Evolutionary conservation across 1,140 invertebrate species (phyloP).

Genomic region (Drosophila subobscura): DNA sequence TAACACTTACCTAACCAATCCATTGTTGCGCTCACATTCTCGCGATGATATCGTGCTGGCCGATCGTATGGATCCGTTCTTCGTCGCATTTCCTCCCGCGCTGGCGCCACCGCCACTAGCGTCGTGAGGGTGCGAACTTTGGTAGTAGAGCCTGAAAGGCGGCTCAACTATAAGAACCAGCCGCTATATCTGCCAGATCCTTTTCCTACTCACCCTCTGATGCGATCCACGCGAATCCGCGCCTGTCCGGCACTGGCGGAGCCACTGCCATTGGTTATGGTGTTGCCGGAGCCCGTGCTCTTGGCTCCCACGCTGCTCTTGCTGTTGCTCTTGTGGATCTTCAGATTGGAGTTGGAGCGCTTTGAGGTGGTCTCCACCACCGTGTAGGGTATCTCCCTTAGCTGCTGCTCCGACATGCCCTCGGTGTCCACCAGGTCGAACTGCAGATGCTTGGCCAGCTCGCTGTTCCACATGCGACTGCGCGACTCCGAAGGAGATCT

Average conservation of each 20-base stretch:
- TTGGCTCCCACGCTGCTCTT: constrained; percentile 80
- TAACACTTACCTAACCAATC: constrained; percentile 69
- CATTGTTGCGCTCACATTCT: constrained; percentile 78
- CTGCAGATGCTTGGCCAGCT: constrained; percentile 92
- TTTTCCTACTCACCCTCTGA: constrained; percentile 68
- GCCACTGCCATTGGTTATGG: constrained; percentile 75
- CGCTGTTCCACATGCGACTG: constrained; percentile 87
- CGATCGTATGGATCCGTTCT: constrained; percentile 81
- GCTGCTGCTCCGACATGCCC: constrained; percentile 94
- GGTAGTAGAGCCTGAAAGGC: constrained; percentile 77
- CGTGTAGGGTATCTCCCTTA: constrained; percentile 96
- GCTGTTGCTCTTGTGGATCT: constrained; percentile 83
- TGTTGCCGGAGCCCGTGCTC: constrained; percentile 80
- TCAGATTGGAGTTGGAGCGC: constrained; percentile 75
- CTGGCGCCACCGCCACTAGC: constrained; percentile 47
- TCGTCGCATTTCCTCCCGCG: constrained; percentile 57
- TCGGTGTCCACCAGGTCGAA: constrained; percentile 94
- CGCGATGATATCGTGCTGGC: constrained; percentile 81
- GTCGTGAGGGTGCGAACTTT: constrained; percentile 80
- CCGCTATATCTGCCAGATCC: too few species aligned
- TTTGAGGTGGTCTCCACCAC: constrained; percentile 89
- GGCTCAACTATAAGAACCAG: constrained; percentile 24
- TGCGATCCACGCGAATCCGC: constrained; percentile 79
- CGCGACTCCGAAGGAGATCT: constrained; percentile 87
- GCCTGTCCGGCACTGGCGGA: constrained; percentile 66